phyloP scores from a whole-genome alignment of 2,888 invertebrate species.

The Graphium colonna region DNA sequence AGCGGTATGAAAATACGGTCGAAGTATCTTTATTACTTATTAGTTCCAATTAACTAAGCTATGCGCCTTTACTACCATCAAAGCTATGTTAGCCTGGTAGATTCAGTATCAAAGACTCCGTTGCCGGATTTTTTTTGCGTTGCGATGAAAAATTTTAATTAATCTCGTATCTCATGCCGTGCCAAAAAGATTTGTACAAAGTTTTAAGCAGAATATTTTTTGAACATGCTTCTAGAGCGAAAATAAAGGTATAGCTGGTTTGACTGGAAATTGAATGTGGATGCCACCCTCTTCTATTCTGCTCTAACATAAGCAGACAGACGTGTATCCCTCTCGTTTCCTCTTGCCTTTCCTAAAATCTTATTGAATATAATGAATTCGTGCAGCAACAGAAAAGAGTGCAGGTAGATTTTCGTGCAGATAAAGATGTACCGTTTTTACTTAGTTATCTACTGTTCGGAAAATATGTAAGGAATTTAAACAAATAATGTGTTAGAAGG shows the following conservation, averaged over 20 bases:
- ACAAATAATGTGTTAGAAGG: too few relatives aligned
- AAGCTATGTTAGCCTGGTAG: too few relatives aligned
- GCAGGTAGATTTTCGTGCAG: not conserved
- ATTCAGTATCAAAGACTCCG: too few relatives aligned
- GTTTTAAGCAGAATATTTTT: not conserved
- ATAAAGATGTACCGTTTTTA: too few relatives aligned
- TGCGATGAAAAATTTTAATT: not conserved
- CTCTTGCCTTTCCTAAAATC: not conserved
- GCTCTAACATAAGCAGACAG: not conserved
- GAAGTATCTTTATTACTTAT: too few relatives aligned
- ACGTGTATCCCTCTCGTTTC: not conserved
- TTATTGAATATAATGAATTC: not conserved
- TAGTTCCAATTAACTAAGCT: too few relatives aligned
- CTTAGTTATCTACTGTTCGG: too few relatives aligned
- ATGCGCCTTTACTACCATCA: too few relatives aligned
- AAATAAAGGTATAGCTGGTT: not conserved
- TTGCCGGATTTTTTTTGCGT: not conserved
- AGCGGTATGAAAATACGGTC: too few relatives aligned
- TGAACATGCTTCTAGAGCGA: not conserved
- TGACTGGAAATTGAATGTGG: not conserved
- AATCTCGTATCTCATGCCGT: not conserved
- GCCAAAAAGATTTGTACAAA: not conserved
- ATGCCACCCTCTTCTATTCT: not conserved
- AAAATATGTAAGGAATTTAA: too few relatives aligned
- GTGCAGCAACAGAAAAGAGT: not conserved